Evolutionary conservation across 2,113 vertebrate species (phyloP).

Genomic region (Zapus hudsonius): DNA sequence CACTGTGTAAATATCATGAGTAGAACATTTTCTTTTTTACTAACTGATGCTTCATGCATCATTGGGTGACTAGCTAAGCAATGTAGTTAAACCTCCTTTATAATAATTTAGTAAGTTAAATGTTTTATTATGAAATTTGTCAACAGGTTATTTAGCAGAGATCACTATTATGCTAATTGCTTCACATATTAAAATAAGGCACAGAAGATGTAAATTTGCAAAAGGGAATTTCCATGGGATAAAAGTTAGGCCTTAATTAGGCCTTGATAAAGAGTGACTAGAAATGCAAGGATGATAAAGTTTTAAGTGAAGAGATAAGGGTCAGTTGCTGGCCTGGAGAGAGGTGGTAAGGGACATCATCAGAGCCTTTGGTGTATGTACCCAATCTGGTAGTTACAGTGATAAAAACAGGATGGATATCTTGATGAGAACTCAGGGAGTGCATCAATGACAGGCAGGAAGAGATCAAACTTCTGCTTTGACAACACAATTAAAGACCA

Average conservation of each 20-base stretch:
- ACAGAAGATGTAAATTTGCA: slow-evolving; percentile 35
- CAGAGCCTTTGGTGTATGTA: background rate
- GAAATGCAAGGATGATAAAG: background rate
- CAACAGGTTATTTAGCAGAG: background rate
- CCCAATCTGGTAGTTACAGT: background rate
- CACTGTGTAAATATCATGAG: no score
- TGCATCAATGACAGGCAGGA: background rate
- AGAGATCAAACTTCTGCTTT: background rate
- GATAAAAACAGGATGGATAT: background rate
- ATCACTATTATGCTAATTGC: background rate
- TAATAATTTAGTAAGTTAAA: slow-evolving; percentile 14
- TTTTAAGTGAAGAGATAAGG: background rate
- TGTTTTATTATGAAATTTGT: slow-evolving; percentile 41
- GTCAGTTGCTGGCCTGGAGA: background rate
- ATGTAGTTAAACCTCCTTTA: no score
- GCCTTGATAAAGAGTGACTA: background rate
- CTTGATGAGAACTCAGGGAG: slow-evolving; percentile 11
- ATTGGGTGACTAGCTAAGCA: background rate
- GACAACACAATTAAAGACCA: slow-evolving; percentile 15
- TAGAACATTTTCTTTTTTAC: slow-evolving; percentile 28
- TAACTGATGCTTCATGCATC: background rate
- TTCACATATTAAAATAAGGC: slow-evolving; percentile 39
- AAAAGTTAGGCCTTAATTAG: background rate
- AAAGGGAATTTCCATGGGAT: background rate
- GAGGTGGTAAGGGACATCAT: background rate